These are phyloP conservation scores for fruit fly (Drosophila melanogaster) DNA, from an alignment of 1,140 invertebrate genomes.

Conservation along the genomic window DNA sequence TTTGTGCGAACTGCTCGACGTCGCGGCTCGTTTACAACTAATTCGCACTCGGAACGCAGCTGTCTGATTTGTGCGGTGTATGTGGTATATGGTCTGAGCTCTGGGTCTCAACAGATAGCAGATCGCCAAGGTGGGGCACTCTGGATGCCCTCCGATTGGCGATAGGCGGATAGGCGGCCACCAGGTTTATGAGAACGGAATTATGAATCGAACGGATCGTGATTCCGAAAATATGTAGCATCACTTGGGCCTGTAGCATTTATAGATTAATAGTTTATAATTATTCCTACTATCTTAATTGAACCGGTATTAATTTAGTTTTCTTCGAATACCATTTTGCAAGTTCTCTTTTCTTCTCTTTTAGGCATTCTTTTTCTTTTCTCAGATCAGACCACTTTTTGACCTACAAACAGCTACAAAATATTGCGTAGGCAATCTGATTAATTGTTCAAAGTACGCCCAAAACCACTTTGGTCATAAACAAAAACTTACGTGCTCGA, in stretches of 20 bases:
- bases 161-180: background rate
- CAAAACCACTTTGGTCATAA: constrained; percentile 13
- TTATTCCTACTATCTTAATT: no score
- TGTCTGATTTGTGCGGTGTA: background rate
- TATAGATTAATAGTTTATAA: no score
- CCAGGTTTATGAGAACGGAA: background rate
- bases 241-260: no score
- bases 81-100: constrained; percentile 1
- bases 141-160: constrained; percentile 24
- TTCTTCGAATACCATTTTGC: background rate
- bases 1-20: constrained; percentile 38
- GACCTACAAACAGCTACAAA: background rate
- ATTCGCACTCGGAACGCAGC: constrained; percentile 9
- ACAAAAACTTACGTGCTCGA: background rate
- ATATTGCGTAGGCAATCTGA: constrained; percentile 12
- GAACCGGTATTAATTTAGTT: background rate
- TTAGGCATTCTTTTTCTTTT: no score
- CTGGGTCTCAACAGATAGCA: constrained; percentile 7
- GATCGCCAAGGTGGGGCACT: constrained; percentile 10
- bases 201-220: no score
- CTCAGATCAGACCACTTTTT: background rate
- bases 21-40: constrained; percentile 37
- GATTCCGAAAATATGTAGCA: no score
- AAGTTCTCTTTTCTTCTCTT: no score
- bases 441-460: constrained; percentile 11